These are phyloP conservation scores for Hypotaenidia okinawae DNA, from an alignment of 2,797 vertebrate species.

Conservation along the genomic window DNA sequence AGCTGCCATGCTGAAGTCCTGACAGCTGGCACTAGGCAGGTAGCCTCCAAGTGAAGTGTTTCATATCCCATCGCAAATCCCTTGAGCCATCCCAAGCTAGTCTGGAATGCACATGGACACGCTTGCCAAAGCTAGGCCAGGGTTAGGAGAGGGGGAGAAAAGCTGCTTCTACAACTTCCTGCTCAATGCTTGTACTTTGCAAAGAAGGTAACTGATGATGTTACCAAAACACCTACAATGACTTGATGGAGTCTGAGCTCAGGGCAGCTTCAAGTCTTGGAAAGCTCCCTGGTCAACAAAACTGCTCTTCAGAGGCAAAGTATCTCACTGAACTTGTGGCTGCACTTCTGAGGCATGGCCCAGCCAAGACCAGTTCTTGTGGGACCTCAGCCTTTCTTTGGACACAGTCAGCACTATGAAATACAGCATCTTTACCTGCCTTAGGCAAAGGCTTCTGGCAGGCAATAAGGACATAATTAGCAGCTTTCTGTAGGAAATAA, in stretches of 20 bases:
- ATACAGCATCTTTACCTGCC: background rate
- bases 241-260: background rate
- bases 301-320: background rate
- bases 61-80: slow-evolving; percentile 67
- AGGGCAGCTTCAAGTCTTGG: background rate
- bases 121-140: slow-evolving; percentile 41
- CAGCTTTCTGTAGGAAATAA: background rate
- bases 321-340: background rate
- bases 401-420: background rate
- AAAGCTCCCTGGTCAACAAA: background rate
- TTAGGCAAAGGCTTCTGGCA: background rate
- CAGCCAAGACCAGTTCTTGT: background rate
- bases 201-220: background rate
- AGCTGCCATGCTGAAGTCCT: background rate
- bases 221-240: background rate
- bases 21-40: background rate
- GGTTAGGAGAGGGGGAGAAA: background rate
- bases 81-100: background rate
- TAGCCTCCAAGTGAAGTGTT: slow-evolving; percentile 48
- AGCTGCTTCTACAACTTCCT: background rate
- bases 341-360: background rate
- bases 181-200: background rate
- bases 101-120: slow-evolving; percentile 28
- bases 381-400: background rate
- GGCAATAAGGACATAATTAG: background rate